Evolutionary conservation across 2,797 vertebrate species (phyloP), one percentile per base, ranked within the genome.

Genomic region (Hemibagrus guttatus): DNA sequence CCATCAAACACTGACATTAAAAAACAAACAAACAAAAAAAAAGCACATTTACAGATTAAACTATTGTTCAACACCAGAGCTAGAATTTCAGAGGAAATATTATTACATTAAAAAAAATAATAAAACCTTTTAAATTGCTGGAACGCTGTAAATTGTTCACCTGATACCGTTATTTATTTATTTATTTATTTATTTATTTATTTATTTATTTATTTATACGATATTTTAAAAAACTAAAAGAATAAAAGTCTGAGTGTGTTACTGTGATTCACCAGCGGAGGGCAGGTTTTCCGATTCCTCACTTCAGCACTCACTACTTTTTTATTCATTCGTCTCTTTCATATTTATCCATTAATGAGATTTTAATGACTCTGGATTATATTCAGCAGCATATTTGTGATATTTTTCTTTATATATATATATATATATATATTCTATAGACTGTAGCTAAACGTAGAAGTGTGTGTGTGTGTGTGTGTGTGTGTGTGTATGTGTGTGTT

Each of bases 401-500:
- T 46, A 11, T 26, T 26, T 61, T 9, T 63, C 8, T 26, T 26
- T 12, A 26, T 61, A 6, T 61, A 46, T 46, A 46, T 46, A 46
- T 9, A 61, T 58, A 58, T 59, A 46, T n/a, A 8, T 26, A 61
- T 46, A 9, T 64, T 64, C 5, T 64, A 64, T 9, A 12, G 26
- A 28, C 61, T 68, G 64, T 68, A 68, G 28, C 5, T 35, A 31
- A 14, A 68, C 31, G 63, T 28, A 35, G 6, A 16, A 23, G 23
- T 74, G 46, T 58, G 68, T 78, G 26, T 76, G 23, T 81, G 39
- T 63, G 6, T 76, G 31, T 75, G 97, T 98, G 92, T 86, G 13
- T 83, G 59, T 87, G 71, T 81, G 3, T 89, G 21, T 59, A 35
- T 75, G 72, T 81, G 79, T 63, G 58, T 46, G 75, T 61, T 69